Evolutionary conservation across 2,888 invertebrate species (phyloP), one percentile per base, ranked within the genome.

Genomic region (Salticus scenicus): DNA sequence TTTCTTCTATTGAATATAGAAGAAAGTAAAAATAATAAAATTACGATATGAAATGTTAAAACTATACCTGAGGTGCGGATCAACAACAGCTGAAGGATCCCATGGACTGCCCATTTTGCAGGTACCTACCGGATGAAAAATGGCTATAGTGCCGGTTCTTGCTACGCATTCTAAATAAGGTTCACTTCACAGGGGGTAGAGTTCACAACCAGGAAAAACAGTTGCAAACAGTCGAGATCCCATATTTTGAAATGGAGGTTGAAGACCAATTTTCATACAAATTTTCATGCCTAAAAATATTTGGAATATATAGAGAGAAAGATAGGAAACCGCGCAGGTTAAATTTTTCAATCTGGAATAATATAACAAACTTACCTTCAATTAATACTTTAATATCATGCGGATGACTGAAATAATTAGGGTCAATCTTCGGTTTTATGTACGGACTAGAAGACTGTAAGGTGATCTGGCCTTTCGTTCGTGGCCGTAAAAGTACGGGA

Each of bases 341-440:
- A n/a, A n/a, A n/a, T n/a, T n/a, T n/a, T n/a, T n/a, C n/a, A n/a
- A n/a, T n/a, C n/a, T n/a, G n/a, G n/a, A n/a, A n/a, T n/a, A n/a
- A n/a, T n/a, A n/a, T n/a, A n/a, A 37, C 4, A 7, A 37, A 4
- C 37, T 7, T 82, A 90, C 90, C 96, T 91, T 97, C 96, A 0
- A 96, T 95, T 12, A 97, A 92, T 0, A 94, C 94, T 81, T 94
- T 94, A 0, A 96, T 94, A 90, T 95, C 97, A 80, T 93, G 90
- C 0, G 95, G 94, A 91, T 97, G 94, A 87, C 94, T 94, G 89
- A 98, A 95, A 90, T 99, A 99, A 90, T 98, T 97, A 1, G 98
- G 96, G 91, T 98, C 94, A 91, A 99, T 96, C 33, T 95, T 90
- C 0, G 98, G 98, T 90, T 95, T 95, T 67, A 96, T 94, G 89